Percentiles rank a stretch among this genome's conserved stretches.
These are phyloP conservation scores for Myotis findleyi DNA, from an alignment of 2,797 vertebrate species.

Conservation along the genomic window DNA sequence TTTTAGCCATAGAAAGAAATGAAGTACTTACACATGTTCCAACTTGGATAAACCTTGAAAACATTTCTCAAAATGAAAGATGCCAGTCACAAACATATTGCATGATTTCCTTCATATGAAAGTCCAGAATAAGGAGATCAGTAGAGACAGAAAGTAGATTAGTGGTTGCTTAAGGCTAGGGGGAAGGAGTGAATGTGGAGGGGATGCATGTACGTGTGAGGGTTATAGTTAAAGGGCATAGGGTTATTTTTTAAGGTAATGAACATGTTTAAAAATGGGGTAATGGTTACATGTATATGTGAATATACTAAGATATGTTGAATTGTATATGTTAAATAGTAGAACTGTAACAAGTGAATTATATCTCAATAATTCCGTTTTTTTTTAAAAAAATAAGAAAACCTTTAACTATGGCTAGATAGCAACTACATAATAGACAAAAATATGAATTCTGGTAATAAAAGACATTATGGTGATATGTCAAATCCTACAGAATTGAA, in stretches of 20 bases:
- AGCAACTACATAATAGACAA: neutral
- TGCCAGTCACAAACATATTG: neutral
- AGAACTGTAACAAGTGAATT: neutral
- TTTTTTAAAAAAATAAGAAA: neutral
- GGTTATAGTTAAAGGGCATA: neutral
- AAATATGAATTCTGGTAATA: conserved; percentile 24
- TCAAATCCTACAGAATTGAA: conserved; percentile 6
- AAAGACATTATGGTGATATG: conserved; percentile 32
- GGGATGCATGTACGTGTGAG: rapidly evolving
- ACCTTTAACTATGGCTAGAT: conserved; percentile 26
- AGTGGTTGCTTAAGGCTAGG: neutral
- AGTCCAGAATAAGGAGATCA: neutral
- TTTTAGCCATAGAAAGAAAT: neutral
- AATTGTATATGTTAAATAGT: neutral
- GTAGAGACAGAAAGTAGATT: neutral
- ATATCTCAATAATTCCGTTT: neutral
- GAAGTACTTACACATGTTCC: neutral
- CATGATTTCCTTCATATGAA: neutral
- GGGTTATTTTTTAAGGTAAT: neutral
- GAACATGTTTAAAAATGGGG: conserved; percentile 8
- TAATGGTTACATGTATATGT: neutral
- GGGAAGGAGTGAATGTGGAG: neutral
- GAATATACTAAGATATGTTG: neutral
- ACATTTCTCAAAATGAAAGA: neutral
- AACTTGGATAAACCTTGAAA: neutral